A percentile compares a stretch with the other conserved stretches of the same genome.
Conservation (phyloP, 2,113 vertebrate genomes). For the Gavialis gangeticus region DNA sequence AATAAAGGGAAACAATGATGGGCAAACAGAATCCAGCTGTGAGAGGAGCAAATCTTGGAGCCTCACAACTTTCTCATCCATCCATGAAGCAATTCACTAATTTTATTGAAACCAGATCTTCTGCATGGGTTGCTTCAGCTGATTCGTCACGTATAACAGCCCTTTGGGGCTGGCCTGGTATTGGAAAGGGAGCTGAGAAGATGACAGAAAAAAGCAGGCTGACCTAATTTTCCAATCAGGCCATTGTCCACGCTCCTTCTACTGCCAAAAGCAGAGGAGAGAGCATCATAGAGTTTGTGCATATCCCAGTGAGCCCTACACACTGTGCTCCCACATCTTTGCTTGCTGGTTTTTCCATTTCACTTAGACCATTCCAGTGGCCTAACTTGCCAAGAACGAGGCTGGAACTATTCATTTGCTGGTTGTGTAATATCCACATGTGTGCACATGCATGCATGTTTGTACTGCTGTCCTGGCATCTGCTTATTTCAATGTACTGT, state of each 20-base stretch:
- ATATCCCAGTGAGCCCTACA: background rate
- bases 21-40: slow-evolving; percentile 75
- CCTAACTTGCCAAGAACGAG: background rate
- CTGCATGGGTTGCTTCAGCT: background rate
- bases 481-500: background rate
- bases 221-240: background rate
- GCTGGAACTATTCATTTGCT: background rate
- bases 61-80: slow-evolving; percentile 66
- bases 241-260: background rate
- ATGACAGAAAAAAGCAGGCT: background rate
- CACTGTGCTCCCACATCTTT: background rate
- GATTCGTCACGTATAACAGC: slow-evolving; percentile 46
- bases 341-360: background rate
- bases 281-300: background rate
- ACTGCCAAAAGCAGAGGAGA: background rate
- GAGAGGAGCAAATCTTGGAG: slow-evolving; percentile 62
- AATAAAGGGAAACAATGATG: background rate
- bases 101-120: slow-evolving; percentile 71
- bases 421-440: accelerated
- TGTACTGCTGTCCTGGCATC: accelerated
- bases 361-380: background rate
- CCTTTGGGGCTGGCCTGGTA: background rate
- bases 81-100: slow-evolving; percentile 69
- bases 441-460: accelerated
- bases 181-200: background rate